Evolutionary conservation across 92 coral and sea anemone genomes (phyloP).

Genomic region (Palythoa caribaeorum): DNA sequence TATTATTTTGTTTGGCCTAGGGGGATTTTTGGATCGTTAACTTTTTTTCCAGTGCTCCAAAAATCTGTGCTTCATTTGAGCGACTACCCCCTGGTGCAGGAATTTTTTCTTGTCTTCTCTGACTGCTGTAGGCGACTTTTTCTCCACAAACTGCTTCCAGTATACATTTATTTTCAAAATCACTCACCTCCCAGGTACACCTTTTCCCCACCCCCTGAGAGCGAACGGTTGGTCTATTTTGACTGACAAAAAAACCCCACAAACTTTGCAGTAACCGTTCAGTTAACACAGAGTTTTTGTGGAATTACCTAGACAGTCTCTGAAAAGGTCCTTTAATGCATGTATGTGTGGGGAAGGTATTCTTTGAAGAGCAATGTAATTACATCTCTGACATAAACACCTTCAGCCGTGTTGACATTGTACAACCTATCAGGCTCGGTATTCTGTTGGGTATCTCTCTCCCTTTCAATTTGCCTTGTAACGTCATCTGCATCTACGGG

Average conservation of each 20-base stretch:
- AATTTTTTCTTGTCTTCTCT: constrained; percentile 13
- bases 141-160: constrained; percentile 2
- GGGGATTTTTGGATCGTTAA: neutral
- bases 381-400: constrained; percentile 43
- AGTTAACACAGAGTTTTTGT: neutral
- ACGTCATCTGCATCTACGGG: neutral
- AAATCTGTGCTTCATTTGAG: neutral
- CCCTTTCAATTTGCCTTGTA: constrained; percentile 38
- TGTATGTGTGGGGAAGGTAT: constrained; percentile 35
- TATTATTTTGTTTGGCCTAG: neutral
- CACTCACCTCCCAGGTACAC: neutral
- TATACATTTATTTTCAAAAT: constrained; percentile 11
- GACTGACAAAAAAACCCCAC: neutral
- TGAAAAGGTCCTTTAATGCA: neutral
- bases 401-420: constrained; percentile 49
- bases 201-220: neutral
- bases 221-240: constrained; percentile 28
- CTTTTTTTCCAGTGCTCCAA: neutral
- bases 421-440: constrained; percentile 47
- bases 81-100: constrained; percentile 15
- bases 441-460: constrained; percentile 20
- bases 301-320: constrained; percentile 13
- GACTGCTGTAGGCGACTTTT: constrained; percentile 12
- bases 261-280: constrained; percentile 5
- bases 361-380: constrained; percentile 49